A percentile compares a stretch with the other conserved stretches of the same genome.
These are phyloP conservation scores for Pelobates cultripes DNA, from an alignment of 2,797 vertebrate species.

Conservation along the genomic window DNA sequence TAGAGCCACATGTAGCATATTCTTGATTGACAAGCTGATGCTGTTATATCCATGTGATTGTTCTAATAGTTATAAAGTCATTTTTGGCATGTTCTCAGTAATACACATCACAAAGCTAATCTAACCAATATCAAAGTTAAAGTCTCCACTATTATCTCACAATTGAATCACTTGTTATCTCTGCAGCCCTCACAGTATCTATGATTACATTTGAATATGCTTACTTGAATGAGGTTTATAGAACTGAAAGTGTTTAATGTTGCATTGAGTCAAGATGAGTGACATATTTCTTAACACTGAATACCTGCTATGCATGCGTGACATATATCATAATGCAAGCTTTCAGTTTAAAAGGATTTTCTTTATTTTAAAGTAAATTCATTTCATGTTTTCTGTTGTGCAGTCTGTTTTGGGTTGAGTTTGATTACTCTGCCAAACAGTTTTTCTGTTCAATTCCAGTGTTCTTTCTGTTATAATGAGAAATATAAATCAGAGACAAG, in stretches of 20 bases:
- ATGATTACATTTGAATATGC: too few species aligned
- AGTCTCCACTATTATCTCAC: not conserved
- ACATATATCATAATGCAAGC: not conserved
- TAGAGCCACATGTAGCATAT: too few species aligned
- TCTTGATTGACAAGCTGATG: too few species aligned
- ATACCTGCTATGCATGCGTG: not conserved
- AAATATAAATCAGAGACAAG: constrained; percentile 39
- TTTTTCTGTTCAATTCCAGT: constrained; percentile 56
- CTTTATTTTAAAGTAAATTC: not conserved
- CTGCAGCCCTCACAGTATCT: not conserved
- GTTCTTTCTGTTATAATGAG: constrained; percentile 57
- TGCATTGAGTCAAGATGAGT: too few species aligned
- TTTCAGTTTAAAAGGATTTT: not conserved
- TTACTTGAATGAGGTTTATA: too few species aligned
- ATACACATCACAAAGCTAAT: too few species aligned
- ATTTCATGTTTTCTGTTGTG: not conserved
- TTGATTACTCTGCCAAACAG: constrained; percentile 37
- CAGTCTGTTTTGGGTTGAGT: constrained; percentile 43
- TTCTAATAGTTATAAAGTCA: too few species aligned
- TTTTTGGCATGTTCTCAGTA: too few species aligned
- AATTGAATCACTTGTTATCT: not conserved
- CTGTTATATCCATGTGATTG: too few species aligned
- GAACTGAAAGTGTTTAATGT: too few species aligned
- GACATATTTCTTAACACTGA: not conserved
- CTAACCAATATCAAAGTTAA: not conserved